Evolutionary conservation across 2,113 vertebrate species (phyloP), one percentile per base, ranked within the genome.

Genomic region (Beaufortia kweichowensis): DNA sequence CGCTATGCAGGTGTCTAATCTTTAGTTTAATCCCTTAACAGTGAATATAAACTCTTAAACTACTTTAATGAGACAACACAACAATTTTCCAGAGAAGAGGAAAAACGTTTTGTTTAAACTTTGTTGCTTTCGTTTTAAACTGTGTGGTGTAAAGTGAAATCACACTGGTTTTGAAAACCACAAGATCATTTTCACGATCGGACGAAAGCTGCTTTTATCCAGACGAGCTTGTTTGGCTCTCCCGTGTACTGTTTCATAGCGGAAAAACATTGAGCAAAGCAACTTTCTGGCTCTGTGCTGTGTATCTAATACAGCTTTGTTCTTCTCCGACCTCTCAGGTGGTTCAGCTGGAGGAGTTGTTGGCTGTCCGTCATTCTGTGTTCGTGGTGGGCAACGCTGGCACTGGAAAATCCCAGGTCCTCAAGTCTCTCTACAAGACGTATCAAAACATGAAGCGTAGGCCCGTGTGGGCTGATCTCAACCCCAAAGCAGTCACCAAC

Each of bases 381-480:
- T 99, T 99, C 0, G 91, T 99, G 78, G 94, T 99, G 78, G 97
- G 97, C 0, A 93, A 90, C 0, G 94, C 97, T 0, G 96, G 96
- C 15, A 95, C 95, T 0, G 97, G 97, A 5, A 99, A 99, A 86
- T 98, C 96, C 0, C 95, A 98, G 85, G 95, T 98, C 75, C 84
- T 98, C 88, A 94, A 91, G 62, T 95, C 95, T 10, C 91, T 99
- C 59, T 86, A 96, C 70, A 93, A 87, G 79, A 96, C 94, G 63
- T 95, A 98, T 82, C 95, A 96, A 88, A 94, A 94, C 76, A 94
- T 94, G 94, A 96, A 93, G 79, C 86, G 87, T 0, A 91, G 91
- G 3, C 93, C 96, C 0, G 88, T 97, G 62, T 98, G 96, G 95
- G 89, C 93, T 2, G 96, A 98, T 88, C 96, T 98, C 64, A 95